These are phyloP conservation scores for Listronotus oregonensis DNA, from an alignment of 1,140 invertebrate species.

Conservation along the genomic window DNA sequence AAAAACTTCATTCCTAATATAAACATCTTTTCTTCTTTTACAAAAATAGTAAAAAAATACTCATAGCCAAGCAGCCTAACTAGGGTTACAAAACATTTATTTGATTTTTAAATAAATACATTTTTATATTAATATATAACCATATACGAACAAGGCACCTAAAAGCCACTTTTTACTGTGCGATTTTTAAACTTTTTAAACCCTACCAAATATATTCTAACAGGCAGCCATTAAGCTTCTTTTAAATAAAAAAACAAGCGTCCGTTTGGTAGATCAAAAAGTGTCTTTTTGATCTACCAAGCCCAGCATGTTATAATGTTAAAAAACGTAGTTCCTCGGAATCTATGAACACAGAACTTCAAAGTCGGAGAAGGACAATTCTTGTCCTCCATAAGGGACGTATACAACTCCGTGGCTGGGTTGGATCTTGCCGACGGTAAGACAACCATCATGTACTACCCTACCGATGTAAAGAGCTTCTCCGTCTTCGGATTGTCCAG, in stretches of 20 bases:
- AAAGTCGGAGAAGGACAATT: constrained; percentile 74
- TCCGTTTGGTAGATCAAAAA: no score
- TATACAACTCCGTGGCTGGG: constrained; percentile 72
- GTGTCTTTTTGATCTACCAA: no score
- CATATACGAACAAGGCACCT: no score
- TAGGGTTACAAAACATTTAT: no score
- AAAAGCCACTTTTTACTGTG: background rate
- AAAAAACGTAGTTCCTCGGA: background rate
- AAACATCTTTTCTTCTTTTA: no score
- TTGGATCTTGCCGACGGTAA: constrained; percentile 76
- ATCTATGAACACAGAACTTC: constrained; percentile 64
- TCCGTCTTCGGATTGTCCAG: constrained; percentile 74
- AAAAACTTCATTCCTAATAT: no score
- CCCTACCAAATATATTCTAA: background rate
- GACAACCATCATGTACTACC: constrained; percentile 67
- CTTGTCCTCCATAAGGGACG: constrained; percentile 72
- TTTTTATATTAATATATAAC: no score
- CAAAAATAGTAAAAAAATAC: no score
- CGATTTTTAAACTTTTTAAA: background rate
- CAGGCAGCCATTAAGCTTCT: constrained; percentile 4
- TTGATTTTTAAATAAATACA: no score
- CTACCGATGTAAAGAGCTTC: constrained; percentile 75
- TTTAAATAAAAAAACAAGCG: background rate
- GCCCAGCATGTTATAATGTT: no score
- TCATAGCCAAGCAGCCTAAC: no score